Evolutionary conservation across 2,797 vertebrate species (phyloP), one percentile per base, ranked within the genome.

Genomic region (Eleutherodactylus coqui): DNA sequence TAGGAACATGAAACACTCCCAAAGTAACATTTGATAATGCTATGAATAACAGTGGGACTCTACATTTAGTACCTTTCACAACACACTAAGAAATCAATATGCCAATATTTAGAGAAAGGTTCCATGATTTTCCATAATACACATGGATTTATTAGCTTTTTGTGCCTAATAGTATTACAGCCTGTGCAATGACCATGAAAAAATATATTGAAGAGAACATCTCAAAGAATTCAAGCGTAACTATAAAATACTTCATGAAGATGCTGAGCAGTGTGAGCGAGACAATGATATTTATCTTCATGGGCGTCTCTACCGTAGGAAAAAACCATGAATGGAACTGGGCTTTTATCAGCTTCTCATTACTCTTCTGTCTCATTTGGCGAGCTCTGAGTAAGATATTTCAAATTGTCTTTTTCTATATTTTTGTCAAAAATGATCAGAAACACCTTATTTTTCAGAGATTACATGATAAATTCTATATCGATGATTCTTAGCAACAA

Each of bases 281-380:
- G 90, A 98, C 97, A 2, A 92, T 98, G 83, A 98, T 98, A 90
- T 98, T 98, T 85, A 92, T 98, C 88, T 98, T 98, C 92, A 94
- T 98, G 91, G 97, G 98, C 0, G 96, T 99, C 38, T 96, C 96
- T 88, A 97, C 97, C 10, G 89, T 99, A 34, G 96, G 97, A 10
- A 97, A 96, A 21, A 96, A 97, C 3, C 98, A 99, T 0, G 96
- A 98, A 86, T 99, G 97, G 97, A 99, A 98, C 93, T 98, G 96
- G 97, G 96, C 94, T 79, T 99, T 97, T 88, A 90, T 99, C 89
- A 90, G 94, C 90, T 99, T 96, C 93, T 98, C 97, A 0, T 88
- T 99, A 85, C 88, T 96, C 80, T 97, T 99, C 91, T 96, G 97
- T 62, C 94, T 96, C 4, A 0, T 98, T 43, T 99, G 98, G 97